A percentile compares a stretch with the other conserved stretches of the same genome.
These are phyloP conservation scores for Mormyrus proboscirostris DNA, from an alignment of 2,797 vertebrate genomes.

Conservation along the genomic window DNA sequence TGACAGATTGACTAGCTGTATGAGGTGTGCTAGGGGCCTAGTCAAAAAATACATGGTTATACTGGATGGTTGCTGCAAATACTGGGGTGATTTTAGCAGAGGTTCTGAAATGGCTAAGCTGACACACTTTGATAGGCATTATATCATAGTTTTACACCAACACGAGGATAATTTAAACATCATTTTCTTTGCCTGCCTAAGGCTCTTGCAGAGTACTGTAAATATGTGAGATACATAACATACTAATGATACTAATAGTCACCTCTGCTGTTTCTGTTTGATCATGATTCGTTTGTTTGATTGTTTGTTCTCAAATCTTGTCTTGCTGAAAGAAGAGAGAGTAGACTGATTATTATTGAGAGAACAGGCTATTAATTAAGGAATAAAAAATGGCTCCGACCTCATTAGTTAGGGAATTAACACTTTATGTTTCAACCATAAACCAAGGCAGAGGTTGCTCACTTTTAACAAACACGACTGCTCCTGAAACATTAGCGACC, in stretches of 20 bases:
- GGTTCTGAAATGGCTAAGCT: too few relatives aligned
- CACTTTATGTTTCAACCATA: not conserved
- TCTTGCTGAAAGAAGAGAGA: not conserved
- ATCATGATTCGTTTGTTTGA: not conserved
- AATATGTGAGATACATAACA: not conserved
- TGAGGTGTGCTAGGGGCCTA: too few relatives aligned
- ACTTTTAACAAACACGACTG: not conserved
- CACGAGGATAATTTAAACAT: too few relatives aligned
- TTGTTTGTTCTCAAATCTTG: not conserved
- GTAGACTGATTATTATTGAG: slow-evolving; percentile 2
- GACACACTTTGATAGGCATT: too few relatives aligned
- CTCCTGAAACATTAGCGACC: not conserved
- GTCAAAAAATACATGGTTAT: too few relatives aligned
- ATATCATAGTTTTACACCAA: too few relatives aligned
- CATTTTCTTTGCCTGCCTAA: too few relatives aligned
- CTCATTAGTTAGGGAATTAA: not conserved
- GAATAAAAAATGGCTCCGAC: not conserved
- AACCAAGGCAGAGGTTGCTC: not conserved
- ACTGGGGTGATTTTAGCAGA: too few relatives aligned
- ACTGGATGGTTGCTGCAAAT: too few relatives aligned
- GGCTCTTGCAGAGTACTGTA: not conserved
- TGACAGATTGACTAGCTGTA: too few relatives aligned
- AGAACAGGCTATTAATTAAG: not conserved
- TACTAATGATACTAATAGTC: not conserved
- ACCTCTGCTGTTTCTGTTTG: not conserved